phyloP scores from a whole-genome alignment of 2,797 vertebrate genomes.

The Salarias fasciatus region DNA sequence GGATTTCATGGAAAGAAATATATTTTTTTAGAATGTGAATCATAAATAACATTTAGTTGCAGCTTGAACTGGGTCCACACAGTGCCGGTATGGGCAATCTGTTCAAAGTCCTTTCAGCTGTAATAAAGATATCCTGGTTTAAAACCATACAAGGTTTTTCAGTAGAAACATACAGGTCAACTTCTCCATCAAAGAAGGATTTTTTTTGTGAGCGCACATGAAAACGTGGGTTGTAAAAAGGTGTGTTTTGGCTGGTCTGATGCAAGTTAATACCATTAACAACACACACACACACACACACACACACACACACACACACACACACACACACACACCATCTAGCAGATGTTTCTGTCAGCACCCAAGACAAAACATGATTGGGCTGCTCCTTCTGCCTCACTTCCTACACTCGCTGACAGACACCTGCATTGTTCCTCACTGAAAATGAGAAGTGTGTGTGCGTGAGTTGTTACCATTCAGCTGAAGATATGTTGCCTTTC shows the following conservation, averaged over 20 bases:
- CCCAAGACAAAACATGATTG: constrained; percentile 38
- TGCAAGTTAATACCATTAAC: constrained; percentile 28
- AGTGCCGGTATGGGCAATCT: no score
- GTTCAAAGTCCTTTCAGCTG: no score
- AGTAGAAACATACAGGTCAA: no score
- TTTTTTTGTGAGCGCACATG: no score
- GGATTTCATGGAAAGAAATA: no score
- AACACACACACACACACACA: background rate
- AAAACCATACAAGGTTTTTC: no score
- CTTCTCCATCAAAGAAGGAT: no score
- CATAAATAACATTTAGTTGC: no score
- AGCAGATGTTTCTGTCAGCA: constrained; percentile 60
- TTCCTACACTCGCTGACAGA: constrained; percentile 30
- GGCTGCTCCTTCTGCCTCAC: constrained; percentile 25
- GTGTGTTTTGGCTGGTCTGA: constrained; percentile 14
- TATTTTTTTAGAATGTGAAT: no score
- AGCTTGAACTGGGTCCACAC: no score
- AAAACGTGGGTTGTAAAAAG: background rate
- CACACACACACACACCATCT: constrained; percentile 8
- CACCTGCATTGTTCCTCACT: constrained; percentile 50
- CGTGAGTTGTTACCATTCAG: constrained; percentile 2
- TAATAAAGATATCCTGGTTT: no score
- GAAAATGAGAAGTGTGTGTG: constrained; percentile 32
- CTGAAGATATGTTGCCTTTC: constrained; percentile 41
- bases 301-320: background rate